A percentile compares a stretch with the other conserved stretches of the same genome.
Conservation (phyloP, 1,140 invertebrate species). For the Ericerus pela region DNA sequence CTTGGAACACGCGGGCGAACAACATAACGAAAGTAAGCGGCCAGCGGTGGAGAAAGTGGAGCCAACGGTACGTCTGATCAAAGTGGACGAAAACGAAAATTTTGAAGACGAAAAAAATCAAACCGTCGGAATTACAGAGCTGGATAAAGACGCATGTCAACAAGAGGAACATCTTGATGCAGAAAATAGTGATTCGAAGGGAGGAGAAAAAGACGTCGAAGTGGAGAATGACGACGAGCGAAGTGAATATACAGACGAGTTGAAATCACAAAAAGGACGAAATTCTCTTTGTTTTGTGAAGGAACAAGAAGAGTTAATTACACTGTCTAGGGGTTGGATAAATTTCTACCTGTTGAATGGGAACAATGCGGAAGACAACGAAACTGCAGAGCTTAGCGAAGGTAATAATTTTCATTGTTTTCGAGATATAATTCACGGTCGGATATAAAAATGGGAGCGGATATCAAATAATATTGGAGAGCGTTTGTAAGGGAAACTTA, state of each 20-base stretch:
- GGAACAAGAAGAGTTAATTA: conserved; percentile 25
- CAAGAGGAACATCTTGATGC: not conserved
- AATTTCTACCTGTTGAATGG: conserved; percentile 27
- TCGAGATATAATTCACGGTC: not conserved
- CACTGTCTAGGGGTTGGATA: conserved; percentile 29
- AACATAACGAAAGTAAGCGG: not conserved
- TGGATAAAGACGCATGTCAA: not conserved
- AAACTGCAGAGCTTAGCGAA: conserved; percentile 17
- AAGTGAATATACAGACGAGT: too few relatives aligned
- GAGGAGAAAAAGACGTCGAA: not conserved
- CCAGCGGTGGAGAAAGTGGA: not conserved
- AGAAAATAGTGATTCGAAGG: not conserved
- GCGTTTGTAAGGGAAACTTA: not conserved
- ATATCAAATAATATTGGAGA: not conserved
- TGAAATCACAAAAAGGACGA: not conserved
- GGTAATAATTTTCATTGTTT: not conserved
- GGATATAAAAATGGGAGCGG: not conserved
- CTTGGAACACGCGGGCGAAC: conserved; percentile 8
- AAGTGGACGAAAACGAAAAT: conserved; percentile 13
- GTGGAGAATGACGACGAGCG: not conserved
- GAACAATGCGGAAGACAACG: conserved; percentile 20
- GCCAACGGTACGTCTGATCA: too few relatives aligned
- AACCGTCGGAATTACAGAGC: not conserved
- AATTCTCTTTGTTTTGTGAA: conserved; percentile 9
- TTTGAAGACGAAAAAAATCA: not conserved